Evolutionary conservation across 2,888 invertebrate species (phyloP).

Genomic region (Sisyra terminalis): DNA sequence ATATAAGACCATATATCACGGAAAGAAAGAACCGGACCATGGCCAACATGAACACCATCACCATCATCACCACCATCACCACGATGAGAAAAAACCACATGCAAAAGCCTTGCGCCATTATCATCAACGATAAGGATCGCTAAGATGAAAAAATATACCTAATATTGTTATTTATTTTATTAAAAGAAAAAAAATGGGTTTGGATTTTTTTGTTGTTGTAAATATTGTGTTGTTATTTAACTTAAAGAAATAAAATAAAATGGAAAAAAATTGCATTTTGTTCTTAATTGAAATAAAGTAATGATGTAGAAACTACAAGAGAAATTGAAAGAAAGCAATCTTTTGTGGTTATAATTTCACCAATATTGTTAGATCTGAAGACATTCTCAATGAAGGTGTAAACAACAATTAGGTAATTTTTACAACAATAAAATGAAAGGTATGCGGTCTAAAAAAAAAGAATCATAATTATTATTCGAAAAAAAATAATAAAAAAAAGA

Average conservation of each 20-base stretch:
- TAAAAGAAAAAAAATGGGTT: neutral
- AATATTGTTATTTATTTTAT: neutral
- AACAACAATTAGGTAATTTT: too few species aligned
- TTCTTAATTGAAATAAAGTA: neutral
- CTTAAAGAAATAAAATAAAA: neutral
- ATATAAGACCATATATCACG: conserved; percentile 47
- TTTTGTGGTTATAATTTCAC: too few species aligned
- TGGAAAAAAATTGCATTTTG: neutral
- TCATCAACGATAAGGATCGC: neutral
- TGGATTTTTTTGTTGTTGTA: neutral
- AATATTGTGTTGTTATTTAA: neutral
- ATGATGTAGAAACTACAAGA: neutral
- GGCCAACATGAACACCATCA: conserved; percentile 15
- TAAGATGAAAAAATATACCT: neutral
- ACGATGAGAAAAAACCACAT: conserved; percentile 11
- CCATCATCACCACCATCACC: conserved; percentile 16
- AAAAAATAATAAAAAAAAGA: too few species aligned
- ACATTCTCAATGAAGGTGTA: too few species aligned
- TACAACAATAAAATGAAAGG: too few species aligned
- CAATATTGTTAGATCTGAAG: too few species aligned
- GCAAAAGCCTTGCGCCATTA: neutral
- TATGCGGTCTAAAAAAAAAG: too few species aligned
- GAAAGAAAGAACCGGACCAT: conserved; percentile 22
- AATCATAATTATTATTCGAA: too few species aligned
- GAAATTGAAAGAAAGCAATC: too few species aligned